Percentiles rank a stretch among this genome's conserved stretches.
Conservation (phyloP, 37 sponge, comb jelly and placozoan species). For the Dysidea cf. avara region DNA sequence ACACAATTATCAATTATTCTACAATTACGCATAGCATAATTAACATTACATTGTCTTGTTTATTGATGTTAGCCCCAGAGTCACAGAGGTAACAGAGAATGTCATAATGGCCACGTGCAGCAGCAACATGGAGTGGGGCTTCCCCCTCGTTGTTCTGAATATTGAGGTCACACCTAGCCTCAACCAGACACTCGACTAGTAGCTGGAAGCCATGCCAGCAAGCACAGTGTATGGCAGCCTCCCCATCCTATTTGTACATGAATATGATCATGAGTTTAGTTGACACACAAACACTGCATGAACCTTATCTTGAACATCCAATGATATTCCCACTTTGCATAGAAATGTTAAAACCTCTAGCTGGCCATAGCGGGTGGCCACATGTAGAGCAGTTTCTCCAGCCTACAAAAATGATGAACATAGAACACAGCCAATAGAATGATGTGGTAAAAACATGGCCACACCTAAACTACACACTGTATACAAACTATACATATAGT, state of each 20-base stretch:
- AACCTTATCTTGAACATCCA: conserved; percentile 80
- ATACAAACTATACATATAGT: too few relatives aligned
- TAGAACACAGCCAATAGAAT: too few relatives aligned
- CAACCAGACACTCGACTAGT: conserved; percentile 71
- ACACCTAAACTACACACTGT: too few relatives aligned
- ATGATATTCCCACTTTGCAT: conserved; percentile 44
- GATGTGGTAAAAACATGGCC: too few relatives aligned
- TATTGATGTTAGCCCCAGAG: conserved; percentile 47
- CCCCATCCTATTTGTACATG: conserved; percentile 62
- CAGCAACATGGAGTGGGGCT: conserved; percentile 78
- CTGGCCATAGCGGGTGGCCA: conserved; percentile 80
- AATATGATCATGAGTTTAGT: neutral
- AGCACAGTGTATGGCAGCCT: conserved; percentile 77
- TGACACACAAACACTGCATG: neutral
- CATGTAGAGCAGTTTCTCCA: conserved; percentile 80
- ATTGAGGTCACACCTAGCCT: conserved; percentile 45
- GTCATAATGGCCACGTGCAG: conserved; percentile 74
- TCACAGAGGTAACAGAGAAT: conserved; percentile 70
- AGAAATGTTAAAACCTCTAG: conserved; percentile 67
- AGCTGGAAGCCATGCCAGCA: conserved; percentile 83
- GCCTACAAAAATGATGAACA: conserved; percentile 18
- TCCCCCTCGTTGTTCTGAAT: conserved; percentile 65
- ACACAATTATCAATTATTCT: neutral
- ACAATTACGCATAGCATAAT: neutral
- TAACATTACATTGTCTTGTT: conserved; percentile 60